Base-by-base conservation (phyloP, 2,797 vertebrate genomes). In the Pelodytes ibericus region DNA sequence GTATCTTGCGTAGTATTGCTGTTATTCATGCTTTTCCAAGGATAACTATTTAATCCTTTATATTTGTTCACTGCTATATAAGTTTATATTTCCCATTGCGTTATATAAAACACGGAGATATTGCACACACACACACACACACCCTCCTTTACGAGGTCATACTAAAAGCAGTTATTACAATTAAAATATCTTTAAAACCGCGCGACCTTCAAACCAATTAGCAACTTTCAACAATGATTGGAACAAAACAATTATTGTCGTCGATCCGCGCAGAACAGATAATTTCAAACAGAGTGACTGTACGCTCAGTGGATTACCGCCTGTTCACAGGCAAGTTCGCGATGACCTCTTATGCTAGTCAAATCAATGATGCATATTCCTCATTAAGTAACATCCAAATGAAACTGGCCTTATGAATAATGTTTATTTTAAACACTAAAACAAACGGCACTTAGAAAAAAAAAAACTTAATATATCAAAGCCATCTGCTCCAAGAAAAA, bases 221-320 rank as follows among this genome's bases (percentile, higher is more conserved):
- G 88, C 83, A 94, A 93, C 93, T 95, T 95, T 95, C 93, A 95
- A 92, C 92, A 93, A 92, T 94, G 89, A 92, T 92, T 94, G 93
- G 93, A 94, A 89, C 87, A 88, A 91, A 94, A 95, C 93, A 93
- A 95, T 95, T 96, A 97, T 96, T 96, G 94, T 89, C 94, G 97
- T 96, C 95, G 96, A 99, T 98, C 95, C 94, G 91, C 88, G 91
- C 90, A 93, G 93, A 96, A 95, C 93, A 95, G 94, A 95, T 96
- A 92, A 98, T 98, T 97, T 95, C 95, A 96, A 96, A 96, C 95
- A 96, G 96, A 97, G 95, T 96, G 95, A 96, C 95, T 95, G 95
- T 94, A 87, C 89, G 92, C 93, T 93, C 91, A 91, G 91, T 92
- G 94, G 93, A 92, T 93, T 91, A 91, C 87, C 88, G 90, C 89